phyloP scores from a whole-genome alignment of 2,888 invertebrate genomes.

The Epistrophella euchroma region DNA sequence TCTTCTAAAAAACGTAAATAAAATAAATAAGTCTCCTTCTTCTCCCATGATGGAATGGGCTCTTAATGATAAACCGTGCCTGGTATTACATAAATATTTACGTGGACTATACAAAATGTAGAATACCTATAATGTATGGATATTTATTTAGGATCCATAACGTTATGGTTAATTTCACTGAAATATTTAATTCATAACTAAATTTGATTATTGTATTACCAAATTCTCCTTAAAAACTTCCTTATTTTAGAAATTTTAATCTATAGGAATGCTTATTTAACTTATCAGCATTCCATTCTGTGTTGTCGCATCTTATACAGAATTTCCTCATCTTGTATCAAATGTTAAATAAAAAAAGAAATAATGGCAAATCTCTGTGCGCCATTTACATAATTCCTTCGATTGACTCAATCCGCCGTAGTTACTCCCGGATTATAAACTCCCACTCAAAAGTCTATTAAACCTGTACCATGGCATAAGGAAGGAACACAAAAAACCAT shows the following conservation, averaged over 20 bases:
- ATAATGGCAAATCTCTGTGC: conserved; percentile 25
- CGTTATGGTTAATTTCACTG: no score
- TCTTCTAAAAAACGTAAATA: no score
- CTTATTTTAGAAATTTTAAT: neutral
- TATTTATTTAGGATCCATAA: no score
- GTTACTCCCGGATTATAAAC: conserved; percentile 61
- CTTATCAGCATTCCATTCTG: neutral
- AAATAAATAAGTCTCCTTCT: no score
- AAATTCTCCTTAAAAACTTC: no score
- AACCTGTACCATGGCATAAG: conserved; percentile 44
- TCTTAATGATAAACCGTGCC: no score
- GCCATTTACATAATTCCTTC: conserved; percentile 70
- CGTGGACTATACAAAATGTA: no score
- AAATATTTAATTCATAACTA: no score
- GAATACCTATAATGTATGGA: no score
- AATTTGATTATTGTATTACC: no score
- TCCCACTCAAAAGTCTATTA: conserved; percentile 49
- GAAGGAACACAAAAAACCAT: conserved; percentile 35
- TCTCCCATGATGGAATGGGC: no score
- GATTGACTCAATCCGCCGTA: conserved; percentile 58
- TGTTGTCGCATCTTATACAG: neutral
- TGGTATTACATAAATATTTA: no score
- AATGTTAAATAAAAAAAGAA: conserved; percentile 1
- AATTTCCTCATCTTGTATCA: conserved; percentile 1
- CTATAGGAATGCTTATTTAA: neutral